Percentiles rank a stretch among this genome's conserved stretches.
Evolutionary conservation across 2,888 invertebrate species (phyloP).

Genomic region (Ethmia dodecea): DNA sequence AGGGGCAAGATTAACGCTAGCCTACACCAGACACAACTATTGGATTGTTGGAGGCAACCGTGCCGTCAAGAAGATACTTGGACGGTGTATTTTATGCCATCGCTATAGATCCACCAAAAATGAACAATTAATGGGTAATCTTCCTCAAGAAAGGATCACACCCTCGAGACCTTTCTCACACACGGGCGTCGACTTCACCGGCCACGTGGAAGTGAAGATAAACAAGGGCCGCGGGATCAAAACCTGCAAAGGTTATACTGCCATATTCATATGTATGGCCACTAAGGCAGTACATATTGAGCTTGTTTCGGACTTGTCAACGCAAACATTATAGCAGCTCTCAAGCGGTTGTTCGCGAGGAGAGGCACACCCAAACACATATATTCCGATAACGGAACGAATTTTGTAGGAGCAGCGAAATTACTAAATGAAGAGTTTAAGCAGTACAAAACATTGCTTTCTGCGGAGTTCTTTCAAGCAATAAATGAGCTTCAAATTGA

Average conservation of each 20-base stretch:
- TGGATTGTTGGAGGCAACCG: slow-evolving; percentile 10
- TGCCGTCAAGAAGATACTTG: slow-evolving; percentile 7
- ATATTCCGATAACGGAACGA: slow-evolving; percentile 15
- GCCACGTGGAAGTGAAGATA: slow-evolving; percentile 13
- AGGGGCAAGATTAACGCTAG: slow-evolving; percentile 4
- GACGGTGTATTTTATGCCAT: slow-evolving; percentile 7
- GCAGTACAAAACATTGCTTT: not conserved
- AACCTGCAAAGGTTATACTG: slow-evolving; percentile 15
- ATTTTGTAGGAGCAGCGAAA: slow-evolving; percentile 16
- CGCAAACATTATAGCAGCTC: slow-evolving; percentile 16
- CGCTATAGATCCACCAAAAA: slow-evolving; percentile 2
- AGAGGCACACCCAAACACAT: slow-evolving; percentile 16
- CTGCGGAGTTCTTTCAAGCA: not conserved
- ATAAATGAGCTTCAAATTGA: slow-evolving; percentile 4
- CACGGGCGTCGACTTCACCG: slow-evolving; percentile 15
- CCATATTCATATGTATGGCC: slow-evolving; percentile 11
- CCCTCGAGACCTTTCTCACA: slow-evolving; percentile 11
- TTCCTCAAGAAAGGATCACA: slow-evolving; percentile 5
- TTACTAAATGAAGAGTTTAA: not conserved
- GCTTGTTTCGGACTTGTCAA: slow-evolving; percentile 15
- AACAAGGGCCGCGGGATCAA: slow-evolving; percentile 13
- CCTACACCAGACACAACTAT: not conserved
- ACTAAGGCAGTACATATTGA: slow-evolving; percentile 16
- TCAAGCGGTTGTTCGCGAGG: slow-evolving; percentile 13
- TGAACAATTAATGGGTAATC: slow-evolving; percentile 4